Percentiles rank a stretch among this genome's conserved stretches.
Evolutionary conservation across 1,140 invertebrate genomes (phyloP).

Genomic region (Lepidurus packardi): DNA sequence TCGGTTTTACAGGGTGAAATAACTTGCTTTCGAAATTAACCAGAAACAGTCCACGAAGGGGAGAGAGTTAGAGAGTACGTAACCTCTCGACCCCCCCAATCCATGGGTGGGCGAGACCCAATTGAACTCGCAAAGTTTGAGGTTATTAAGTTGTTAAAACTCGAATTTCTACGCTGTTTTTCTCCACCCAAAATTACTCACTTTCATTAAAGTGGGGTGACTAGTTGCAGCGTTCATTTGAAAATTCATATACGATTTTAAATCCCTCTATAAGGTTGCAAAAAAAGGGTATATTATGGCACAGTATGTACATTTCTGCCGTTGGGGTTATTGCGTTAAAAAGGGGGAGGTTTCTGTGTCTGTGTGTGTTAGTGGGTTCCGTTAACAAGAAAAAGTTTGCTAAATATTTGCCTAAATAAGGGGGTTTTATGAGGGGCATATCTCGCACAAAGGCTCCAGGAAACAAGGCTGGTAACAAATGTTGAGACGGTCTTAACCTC

Average conservation of each 20-base stretch:
- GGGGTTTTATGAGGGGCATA: neutral
- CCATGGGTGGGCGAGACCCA: neutral
- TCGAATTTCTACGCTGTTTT: neutral
- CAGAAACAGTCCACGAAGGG: neutral
- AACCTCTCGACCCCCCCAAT: neutral
- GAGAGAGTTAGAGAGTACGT: neutral
- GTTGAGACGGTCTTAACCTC: neutral
- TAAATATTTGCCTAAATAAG: constrained; percentile 22
- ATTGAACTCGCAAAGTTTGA: neutral
- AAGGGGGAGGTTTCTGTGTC: neutral
- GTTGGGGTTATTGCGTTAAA: neutral
- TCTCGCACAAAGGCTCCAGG: neutral
- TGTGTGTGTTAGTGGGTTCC: neutral
- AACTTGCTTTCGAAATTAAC: neutral
- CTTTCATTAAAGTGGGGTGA: neutral
- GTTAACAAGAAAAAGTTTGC: neutral
- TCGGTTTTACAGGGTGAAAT: neutral
- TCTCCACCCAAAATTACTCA: neutral
- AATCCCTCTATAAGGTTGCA: too few species aligned
- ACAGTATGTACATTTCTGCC: neutral
- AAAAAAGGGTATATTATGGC: neutral
- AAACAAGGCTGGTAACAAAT: neutral
- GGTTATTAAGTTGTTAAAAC: constrained; percentile 6
- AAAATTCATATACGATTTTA: too few species aligned
- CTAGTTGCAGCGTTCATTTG: neutral